Percentiles rank a stretch among this genome's conserved stretches.
Conservation (phyloP, 2,113 vertebrate species). For the Tenebrosternarchus preto region DNA sequence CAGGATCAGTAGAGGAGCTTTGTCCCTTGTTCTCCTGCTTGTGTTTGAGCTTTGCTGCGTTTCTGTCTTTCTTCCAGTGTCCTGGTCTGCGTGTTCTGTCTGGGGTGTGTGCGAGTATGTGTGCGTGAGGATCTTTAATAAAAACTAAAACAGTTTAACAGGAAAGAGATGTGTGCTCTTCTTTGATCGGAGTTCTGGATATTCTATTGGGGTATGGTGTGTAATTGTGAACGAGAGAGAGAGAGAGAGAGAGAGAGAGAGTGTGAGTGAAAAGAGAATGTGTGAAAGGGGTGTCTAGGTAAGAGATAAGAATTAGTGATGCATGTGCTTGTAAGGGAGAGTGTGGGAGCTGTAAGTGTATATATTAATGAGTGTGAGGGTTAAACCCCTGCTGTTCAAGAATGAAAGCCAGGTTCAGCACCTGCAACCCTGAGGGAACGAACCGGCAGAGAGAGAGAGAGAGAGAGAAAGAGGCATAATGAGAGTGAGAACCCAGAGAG, state of each 20-base stretch:
- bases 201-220: no score
- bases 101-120: not conserved
- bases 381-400: slow-evolving; percentile 72
- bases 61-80: not conserved
- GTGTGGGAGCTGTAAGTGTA: slow-evolving; percentile 53
- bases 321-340: no score
- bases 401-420: slow-evolving; percentile 75
- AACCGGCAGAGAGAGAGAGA: slow-evolving; percentile 34
- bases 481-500: no score
- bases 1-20: slow-evolving; percentile 65
- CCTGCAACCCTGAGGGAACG: slow-evolving; percentile 65
- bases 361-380: slow-evolving; percentile 74
- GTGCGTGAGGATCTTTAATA: slow-evolving; percentile 2
- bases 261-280: slow-evolving; percentile 46
- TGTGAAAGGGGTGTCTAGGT: slow-evolving; percentile 35
- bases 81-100: not conserved
- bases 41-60: not conserved
- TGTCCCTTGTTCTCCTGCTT: not conserved
- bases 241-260: slow-evolving; percentile 44
- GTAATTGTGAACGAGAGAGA: no score
- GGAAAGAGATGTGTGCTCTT: not conserved
- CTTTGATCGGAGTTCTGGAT: no score
- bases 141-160: not conserved
- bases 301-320: no score
- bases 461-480: not conserved